These are phyloP conservation scores for Adoxophyes honmai DNA, from an alignment of 1,140 invertebrate species.

Conservation along the genomic window DNA sequence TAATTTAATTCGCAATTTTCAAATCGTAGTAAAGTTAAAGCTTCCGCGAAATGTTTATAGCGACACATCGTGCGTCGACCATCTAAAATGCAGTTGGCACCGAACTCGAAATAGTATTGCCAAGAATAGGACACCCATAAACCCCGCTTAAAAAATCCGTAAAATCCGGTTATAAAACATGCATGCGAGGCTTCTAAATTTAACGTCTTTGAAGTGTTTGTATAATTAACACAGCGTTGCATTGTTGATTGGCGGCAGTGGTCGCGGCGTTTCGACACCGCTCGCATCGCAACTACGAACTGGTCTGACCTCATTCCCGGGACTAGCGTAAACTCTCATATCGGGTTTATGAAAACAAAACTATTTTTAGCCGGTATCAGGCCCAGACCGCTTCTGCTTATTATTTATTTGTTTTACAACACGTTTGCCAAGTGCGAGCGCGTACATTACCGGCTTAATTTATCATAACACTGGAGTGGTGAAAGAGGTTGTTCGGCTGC, in stretches of 20 bases:
- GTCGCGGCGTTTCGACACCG: slow-evolving; percentile 22
- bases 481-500: slow-evolving; percentile 1
- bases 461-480: slow-evolving; percentile 44
- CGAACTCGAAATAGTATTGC: slow-evolving; percentile 9
- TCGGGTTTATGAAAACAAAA: slow-evolving; percentile 68
- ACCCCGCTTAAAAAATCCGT: slow-evolving; percentile 2
- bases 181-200: slow-evolving; percentile 13
- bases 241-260: slow-evolving; percentile 46
- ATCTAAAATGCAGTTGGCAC: slow-evolving; percentile 14
- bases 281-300: slow-evolving; percentile 57
- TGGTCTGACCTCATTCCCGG: slow-evolving; percentile 69
- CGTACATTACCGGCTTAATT: slow-evolving; percentile 50
- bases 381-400: slow-evolving; percentile 54
- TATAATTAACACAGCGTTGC: slow-evolving; percentile 18
- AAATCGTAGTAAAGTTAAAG: too few relatives aligned
- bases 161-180: slow-evolving; percentile 8
- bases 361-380: slow-evolving; percentile 67
- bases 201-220: slow-evolving; percentile 14
- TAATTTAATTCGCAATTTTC: too few relatives aligned
- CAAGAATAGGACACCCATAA: slow-evolving; percentile 11
- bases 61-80: too few relatives aligned
- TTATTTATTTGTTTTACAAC: slow-evolving; percentile 68
- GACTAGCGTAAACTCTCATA: slow-evolving; percentile 70
- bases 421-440: slow-evolving; percentile 58
- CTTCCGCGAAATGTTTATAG: not conserved